Evolutionary conservation across 1,140 invertebrate genomes (phyloP).

Genomic region (Phenacoccus solenopsis): DNA sequence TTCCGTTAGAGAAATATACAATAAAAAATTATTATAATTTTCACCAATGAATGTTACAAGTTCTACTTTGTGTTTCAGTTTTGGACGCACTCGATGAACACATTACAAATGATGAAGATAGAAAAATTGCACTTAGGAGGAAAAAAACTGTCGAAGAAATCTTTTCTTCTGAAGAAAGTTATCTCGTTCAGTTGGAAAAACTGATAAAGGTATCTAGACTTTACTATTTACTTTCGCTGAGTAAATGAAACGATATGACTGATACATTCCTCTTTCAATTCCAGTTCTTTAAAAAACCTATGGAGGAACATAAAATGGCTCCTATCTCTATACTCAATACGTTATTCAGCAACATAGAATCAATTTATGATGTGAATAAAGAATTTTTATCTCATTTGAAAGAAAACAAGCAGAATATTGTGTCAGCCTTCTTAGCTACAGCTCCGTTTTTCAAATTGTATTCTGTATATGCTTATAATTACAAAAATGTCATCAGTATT

Average conservation of each 20-base stretch:
- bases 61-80: constrained; percentile 33
- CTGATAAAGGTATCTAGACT: constrained; percentile 42
- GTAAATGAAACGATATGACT: neutral
- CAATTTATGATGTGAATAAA: constrained; percentile 55
- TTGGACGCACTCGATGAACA: constrained; percentile 38
- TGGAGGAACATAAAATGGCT: constrained; percentile 44
- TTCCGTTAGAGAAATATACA: neutral
- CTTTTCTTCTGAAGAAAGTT: constrained; percentile 54
- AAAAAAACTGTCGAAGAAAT: constrained; percentile 49
- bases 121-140: constrained; percentile 37
- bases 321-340: constrained; percentile 40
- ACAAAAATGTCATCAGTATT: constrained; percentile 35
- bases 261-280: constrained; percentile 28
- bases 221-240: constrained; percentile 14
- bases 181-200: constrained; percentile 51
- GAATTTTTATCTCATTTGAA: constrained; percentile 51
- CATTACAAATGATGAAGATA: constrained; percentile 33
- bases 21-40: constrained; percentile 25
- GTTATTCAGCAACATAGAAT: constrained; percentile 56
- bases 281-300: constrained; percentile 52
- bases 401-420: constrained; percentile 44
- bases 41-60: neutral
- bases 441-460: constrained; percentile 67
- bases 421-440: constrained; percentile 50
- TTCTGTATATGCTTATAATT: constrained; percentile 62